Percentiles rank a stretch among this genome's conserved stretches.
Conservation (phyloP, 2,888 invertebrate genomes). For the Deroplatys truncata region DNA sequence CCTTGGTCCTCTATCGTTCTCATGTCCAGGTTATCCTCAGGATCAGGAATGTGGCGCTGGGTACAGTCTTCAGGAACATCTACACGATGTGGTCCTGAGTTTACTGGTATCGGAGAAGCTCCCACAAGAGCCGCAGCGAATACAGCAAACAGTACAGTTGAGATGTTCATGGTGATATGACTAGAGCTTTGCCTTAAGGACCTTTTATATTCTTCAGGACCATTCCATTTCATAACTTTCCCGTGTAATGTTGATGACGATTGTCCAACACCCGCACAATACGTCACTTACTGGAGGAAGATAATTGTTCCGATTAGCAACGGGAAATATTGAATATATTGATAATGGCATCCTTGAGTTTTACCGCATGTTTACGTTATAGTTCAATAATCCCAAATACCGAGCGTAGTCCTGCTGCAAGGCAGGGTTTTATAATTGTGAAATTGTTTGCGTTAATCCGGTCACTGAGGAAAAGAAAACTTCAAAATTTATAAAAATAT, state of each 20-base stretch:
- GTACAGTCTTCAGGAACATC: neutral
- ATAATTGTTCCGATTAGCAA: too few species aligned
- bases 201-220: neutral
- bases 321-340: too few species aligned
- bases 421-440: too few species aligned
- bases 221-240: neutral
- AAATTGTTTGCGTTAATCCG: too few species aligned
- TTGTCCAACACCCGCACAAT: neutral
- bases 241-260: neutral
- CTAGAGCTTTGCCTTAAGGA: neutral
- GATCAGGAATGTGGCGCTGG: neutral
- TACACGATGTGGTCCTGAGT: neutral
- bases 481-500: too few species aligned
- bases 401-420: rapidly evolving
- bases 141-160: neutral
- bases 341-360: too few species aligned
- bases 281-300: neutral
- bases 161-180: neutral
- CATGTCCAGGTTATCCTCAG: neutral
- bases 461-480: too few species aligned
- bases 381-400: too few species aligned
- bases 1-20: neutral
- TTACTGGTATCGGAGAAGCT: neutral
- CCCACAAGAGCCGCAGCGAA: neutral
- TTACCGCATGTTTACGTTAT: too few species aligned